Evolutionary conservation across 2,113 vertebrate species (phyloP).

Genomic region (Coptodon rendalli): DNA sequence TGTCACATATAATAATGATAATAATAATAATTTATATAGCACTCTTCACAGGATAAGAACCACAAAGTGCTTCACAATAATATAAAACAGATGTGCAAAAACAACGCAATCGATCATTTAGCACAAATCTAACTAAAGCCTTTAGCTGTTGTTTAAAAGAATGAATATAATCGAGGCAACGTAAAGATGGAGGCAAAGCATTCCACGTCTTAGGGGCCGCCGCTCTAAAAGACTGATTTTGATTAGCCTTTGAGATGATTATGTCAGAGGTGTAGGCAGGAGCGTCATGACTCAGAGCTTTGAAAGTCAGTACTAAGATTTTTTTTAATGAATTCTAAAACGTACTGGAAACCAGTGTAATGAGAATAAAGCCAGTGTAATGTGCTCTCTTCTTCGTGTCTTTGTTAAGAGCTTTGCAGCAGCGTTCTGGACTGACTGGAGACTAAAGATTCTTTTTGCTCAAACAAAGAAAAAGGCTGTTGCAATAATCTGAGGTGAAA

Average conservation of each 20-base stretch:
- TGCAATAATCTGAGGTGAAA: too few relatives aligned
- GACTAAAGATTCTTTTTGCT: too few relatives aligned
- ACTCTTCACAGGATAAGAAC: background rate
- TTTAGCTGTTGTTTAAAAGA: background rate
- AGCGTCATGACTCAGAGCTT: too few relatives aligned
- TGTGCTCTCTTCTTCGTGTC: too few relatives aligned
- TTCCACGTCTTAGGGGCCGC: rapidly evolving
- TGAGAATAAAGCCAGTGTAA: too few relatives aligned
- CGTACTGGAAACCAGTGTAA: too few relatives aligned
- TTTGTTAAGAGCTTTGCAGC: too few relatives aligned
- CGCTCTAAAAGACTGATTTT: background rate
- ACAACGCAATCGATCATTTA: background rate
- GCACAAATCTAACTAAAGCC: background rate
- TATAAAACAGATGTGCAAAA: background rate
- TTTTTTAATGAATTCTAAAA: too few relatives aligned
- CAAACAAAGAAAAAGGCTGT: too few relatives aligned
- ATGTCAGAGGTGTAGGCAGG: too few relatives aligned
- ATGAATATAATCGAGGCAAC: background rate
- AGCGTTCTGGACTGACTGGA: too few relatives aligned
- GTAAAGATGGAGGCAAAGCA: rapidly evolving
- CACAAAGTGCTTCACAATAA: background rate
- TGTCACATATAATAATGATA: background rate
- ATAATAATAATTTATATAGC: background rate
- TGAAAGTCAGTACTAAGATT: too few relatives aligned
- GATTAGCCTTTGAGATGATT: background rate